Evolutionary conservation across 2,113 vertebrate species (phyloP), one percentile per base, ranked within the genome.

Genomic region (Herpetotheres cachinnans): DNA sequence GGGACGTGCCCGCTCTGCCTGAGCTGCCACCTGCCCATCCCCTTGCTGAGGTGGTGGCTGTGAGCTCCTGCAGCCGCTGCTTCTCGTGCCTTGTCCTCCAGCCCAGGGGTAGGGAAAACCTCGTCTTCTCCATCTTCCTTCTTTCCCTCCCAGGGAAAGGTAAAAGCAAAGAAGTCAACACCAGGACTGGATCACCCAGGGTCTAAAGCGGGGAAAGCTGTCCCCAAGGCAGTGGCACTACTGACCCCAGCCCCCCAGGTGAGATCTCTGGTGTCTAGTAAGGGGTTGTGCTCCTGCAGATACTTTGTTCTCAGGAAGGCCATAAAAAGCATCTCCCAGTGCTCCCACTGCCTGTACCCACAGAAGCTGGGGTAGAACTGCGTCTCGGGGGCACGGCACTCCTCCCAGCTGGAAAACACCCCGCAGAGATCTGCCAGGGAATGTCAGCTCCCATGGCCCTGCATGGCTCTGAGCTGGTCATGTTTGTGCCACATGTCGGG

Each of bases 391-490:
- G 21, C 62, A 72, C 1, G 0, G 14, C 5, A 2, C 4, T 82
- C 46, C 70, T 94, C 44, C 36, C 26, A 92, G 27, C 0, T 66
- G 46, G 40, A 78, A 80, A 81, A 77, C 22, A 50, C 8, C 7
- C 40, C 7, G 7, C 36, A 42, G 32, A 81, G 26, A 26, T 84
- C 54, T 79, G 70, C 61, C 42, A 26, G 25, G 14, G 27, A 24
- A 40, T 29, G 66, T 67, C 61, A 82, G 74, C 27, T 55, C 69
- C 71, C 73, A 19, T 5, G 7, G 49, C 47, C 40, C 25, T 3
- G 6, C 9, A 18, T 1, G 0, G 50, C 62, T 91, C 38, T 2
- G 3, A 76, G 83, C n/a, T 4, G 1, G 15, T 70, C 2, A 0
- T 21, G 20, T 7, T 38, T 29, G 9, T 42, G 63, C 25, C 56